Percentiles rank a stretch among this genome's conserved stretches.
These are phyloP conservation scores for Mythimna vitellina DNA, from an alignment of 2,888 invertebrate genomes.

Conservation along the genomic window DNA sequence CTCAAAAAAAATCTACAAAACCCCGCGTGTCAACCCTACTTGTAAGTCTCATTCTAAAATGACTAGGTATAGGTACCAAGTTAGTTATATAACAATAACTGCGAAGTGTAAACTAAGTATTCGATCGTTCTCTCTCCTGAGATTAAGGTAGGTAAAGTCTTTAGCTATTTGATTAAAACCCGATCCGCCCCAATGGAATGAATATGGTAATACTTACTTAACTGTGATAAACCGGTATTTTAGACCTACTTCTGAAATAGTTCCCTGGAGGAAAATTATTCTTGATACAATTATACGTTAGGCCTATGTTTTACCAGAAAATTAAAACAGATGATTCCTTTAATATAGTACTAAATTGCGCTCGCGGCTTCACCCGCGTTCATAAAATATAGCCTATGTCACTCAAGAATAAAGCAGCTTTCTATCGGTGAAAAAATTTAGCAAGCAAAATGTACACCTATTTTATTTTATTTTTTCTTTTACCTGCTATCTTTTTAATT, in stretches of 20 bases:
- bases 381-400: too few relatives aligned
- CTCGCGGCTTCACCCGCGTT: too few relatives aligned
- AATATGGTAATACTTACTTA: slow-evolving; percentile 41
- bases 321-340: slow-evolving; percentile 10
- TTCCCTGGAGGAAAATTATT: slow-evolving; percentile 17
- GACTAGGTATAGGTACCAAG: too few relatives aligned
- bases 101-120: background rate
- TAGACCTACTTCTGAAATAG: slow-evolving; percentile 35
- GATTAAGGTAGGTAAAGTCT: background rate
- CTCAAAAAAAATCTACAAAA: too few relatives aligned
- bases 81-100: background rate
- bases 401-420: too few relatives aligned
- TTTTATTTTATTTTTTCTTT: too few relatives aligned
- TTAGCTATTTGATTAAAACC: slow-evolving; percentile 28
- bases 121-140: slow-evolving; percentile 15
- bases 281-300: background rate
- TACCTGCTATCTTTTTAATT: too few relatives aligned
- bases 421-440: too few relatives aligned
- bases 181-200: slow-evolving; percentile 2
- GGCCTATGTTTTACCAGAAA: slow-evolving; percentile 17
- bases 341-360: background rate
- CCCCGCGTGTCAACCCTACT: too few relatives aligned
- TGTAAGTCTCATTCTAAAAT: too few relatives aligned
- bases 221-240: slow-evolving; percentile 34
- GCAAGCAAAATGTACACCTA: too few relatives aligned